A percentile compares a stretch with the other conserved stretches of the same genome.
Evolutionary conservation across 2,113 vertebrate species (phyloP).

Genomic region (Penelope pileata): DNA sequence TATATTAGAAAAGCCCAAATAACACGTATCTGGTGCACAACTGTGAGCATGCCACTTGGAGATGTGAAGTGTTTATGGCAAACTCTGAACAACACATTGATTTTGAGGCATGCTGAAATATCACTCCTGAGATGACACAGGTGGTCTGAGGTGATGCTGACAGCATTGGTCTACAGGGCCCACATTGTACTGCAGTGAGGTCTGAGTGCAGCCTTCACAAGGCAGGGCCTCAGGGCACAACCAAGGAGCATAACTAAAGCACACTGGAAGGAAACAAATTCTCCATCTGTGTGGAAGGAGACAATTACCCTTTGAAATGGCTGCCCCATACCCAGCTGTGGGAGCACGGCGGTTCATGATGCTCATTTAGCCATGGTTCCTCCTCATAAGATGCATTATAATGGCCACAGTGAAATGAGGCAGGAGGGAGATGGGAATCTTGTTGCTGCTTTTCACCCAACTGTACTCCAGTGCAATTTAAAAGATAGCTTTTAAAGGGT

Average conservation of each 20-base stretch:
- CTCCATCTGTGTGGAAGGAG: background rate
- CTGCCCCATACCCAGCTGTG: accelerated
- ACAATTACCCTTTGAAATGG: background rate
- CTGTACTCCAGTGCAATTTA: background rate
- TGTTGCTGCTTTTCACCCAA: background rate
- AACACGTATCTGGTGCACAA: background rate
- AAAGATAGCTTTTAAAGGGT: background rate
- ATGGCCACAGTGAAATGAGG: background rate
- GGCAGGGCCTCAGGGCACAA: background rate
- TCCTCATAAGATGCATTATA: background rate
- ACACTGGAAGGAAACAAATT: accelerated
- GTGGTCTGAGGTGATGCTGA: background rate
- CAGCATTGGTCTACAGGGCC: background rate
- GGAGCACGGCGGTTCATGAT: background rate
- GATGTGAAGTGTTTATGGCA: background rate
- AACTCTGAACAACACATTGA: background rate
- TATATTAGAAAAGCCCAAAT: background rate
- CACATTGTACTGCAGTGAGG: background rate
- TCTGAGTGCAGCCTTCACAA: background rate
- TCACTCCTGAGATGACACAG: background rate
- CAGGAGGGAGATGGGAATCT: background rate
- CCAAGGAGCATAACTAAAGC: background rate
- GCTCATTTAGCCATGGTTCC: background rate
- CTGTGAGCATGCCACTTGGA: background rate
- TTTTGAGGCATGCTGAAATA: background rate